Evolutionary conservation across 2,797 vertebrate genomes (phyloP).

Genomic region (Catamblyrhynchus diadema): DNA sequence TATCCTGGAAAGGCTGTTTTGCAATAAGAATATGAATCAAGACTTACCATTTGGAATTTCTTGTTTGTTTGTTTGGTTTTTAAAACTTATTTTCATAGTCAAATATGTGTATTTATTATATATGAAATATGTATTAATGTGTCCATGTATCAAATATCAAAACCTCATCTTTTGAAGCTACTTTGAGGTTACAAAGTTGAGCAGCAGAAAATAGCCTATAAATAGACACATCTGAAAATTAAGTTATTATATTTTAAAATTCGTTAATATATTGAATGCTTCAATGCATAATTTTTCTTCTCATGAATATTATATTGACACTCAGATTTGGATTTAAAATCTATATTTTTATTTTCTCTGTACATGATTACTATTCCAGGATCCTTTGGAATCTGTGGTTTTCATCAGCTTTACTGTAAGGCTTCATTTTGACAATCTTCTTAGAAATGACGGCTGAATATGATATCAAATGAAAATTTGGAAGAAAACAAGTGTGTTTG

Average conservation of each 20-base stretch:
- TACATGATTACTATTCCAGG: not conserved
- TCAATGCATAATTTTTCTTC: not conserved
- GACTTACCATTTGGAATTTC: not conserved
- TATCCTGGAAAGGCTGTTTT: not conserved
- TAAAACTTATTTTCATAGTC: not conserved
- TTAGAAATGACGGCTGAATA: not conserved
- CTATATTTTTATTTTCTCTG: not conserved
- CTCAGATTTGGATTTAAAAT: not conserved
- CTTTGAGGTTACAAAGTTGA: not conserved
- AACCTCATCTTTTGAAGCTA: not conserved
- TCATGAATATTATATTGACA: not conserved
- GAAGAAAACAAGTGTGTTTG: not conserved
- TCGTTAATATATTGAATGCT: not conserved
- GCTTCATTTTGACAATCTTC: not conserved
- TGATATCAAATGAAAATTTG: not conserved
- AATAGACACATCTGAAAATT: not conserved
- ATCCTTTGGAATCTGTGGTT: not conserved
- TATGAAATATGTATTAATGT: not conserved
- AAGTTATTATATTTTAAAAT: not conserved
- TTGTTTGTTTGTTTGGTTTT: not conserved
- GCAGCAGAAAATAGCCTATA: not conserved
- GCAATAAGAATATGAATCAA: not conserved
- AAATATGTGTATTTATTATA: not conserved
- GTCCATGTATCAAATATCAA: not conserved
- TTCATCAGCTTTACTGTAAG: not conserved